These are phyloP conservation scores for Adelphocoris suturalis DNA, from an alignment of 2,888 invertebrate genomes.

Conservation along the genomic window DNA sequence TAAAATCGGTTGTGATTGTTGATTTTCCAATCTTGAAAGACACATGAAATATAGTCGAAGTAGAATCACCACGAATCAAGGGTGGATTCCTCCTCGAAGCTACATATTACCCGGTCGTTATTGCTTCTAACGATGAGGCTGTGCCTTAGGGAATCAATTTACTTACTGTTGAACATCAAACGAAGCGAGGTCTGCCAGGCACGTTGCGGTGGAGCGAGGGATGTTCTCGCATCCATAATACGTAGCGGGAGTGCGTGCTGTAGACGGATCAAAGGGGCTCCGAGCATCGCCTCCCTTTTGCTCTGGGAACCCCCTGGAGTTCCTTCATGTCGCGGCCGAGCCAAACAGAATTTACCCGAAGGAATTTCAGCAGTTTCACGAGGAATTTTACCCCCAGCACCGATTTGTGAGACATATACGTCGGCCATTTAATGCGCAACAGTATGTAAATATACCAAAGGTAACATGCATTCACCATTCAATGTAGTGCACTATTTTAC, in stretches of 20 bases:
- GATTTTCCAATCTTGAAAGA: no score
- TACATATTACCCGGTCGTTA: not conserved
- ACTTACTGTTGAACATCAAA: constrained; percentile 7
- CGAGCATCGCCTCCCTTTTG: not conserved
- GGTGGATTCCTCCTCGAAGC: not conserved
- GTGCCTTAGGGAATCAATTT: constrained; percentile 39
- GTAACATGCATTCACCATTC: no score
- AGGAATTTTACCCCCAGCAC: not conserved
- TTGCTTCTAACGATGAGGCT: not conserved
- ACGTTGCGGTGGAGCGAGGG: constrained; percentile 31
- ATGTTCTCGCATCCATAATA: constrained; percentile 18
- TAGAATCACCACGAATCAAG: not conserved
- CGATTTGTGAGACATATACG: no score
- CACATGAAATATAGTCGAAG: not conserved
- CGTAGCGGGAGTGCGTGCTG: not conserved
- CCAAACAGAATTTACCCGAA: not conserved
- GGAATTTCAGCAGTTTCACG: not conserved
- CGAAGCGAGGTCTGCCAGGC: constrained; percentile 18
- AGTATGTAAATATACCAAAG: no score
- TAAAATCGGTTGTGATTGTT: no score
- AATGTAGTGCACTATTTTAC: no score
- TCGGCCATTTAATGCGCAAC: no score
- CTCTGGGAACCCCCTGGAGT: not conserved
- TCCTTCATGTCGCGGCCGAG: not conserved
- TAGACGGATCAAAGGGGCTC: not conserved